Evolutionary conservation across 2,888 invertebrate genomes (phyloP).

Genomic region (Polia nebulosa): DNA sequence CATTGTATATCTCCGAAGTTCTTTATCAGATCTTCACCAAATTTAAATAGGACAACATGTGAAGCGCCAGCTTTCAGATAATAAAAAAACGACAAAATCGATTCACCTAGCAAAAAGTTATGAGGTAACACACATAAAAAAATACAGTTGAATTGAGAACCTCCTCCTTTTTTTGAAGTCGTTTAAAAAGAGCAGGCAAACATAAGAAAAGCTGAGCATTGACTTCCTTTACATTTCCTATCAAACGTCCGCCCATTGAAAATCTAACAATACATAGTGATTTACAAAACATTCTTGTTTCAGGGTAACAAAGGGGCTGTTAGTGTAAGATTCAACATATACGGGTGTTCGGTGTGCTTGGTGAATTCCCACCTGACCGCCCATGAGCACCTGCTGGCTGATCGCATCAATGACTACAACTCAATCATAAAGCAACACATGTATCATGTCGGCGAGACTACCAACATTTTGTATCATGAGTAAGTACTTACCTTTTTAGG

Average conservation of each 20-base stretch:
- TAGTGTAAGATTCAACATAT: slow-evolving; percentile 96
- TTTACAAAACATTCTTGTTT: slow-evolving; percentile 68
- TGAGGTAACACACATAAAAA: no score
- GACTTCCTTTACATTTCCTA: neutral
- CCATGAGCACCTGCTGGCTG: slow-evolving; percentile 96
- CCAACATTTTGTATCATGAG: slow-evolving; percentile 97
- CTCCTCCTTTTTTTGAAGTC: no score
- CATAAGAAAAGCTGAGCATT: neutral
- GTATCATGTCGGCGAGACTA: slow-evolving; percentile 94
- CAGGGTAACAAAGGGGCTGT: slow-evolving; percentile 99
- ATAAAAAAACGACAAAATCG: no score
- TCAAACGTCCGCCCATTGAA: slow-evolving; percentile 22
- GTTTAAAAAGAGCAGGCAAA: neutral
- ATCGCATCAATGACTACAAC: slow-evolving; percentile 97
- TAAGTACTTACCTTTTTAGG: slow-evolving; percentile 85
- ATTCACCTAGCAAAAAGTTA: no score
- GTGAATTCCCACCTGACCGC: slow-evolving; percentile 98
- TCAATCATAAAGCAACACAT: slow-evolving; percentile 95
- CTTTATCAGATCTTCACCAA: no score
- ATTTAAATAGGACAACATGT: no score
- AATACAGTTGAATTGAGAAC: no score
- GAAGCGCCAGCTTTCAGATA: no score
- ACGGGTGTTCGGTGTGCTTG: slow-evolving; percentile 96
- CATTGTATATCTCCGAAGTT: no score
- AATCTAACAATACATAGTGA: slow-evolving; percentile 6